Conservation (phyloP, 2,113 vertebrate genomes). For the Fregetta grallaria region DNA sequence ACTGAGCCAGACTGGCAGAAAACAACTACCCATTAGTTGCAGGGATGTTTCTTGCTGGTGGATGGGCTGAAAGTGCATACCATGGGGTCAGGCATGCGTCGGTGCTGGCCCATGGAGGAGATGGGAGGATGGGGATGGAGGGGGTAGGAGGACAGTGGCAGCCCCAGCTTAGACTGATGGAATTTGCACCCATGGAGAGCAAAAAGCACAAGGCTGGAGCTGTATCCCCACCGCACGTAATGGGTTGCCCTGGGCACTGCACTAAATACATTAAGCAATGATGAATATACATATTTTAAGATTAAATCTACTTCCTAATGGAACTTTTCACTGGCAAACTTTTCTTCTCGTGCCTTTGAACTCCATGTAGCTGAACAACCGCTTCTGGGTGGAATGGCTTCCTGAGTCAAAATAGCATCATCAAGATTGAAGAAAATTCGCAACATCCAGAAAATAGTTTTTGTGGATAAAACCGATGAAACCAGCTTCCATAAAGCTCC, state of each 20-base stretch:
- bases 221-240: neutral
- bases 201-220: neutral
- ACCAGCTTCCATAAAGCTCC: neutral
- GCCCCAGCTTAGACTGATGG: neutral
- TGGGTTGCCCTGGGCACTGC: neutral
- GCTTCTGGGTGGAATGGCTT: neutral
- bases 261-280: neutral
- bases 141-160: neutral
- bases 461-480: neutral
- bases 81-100: fast-evolving
- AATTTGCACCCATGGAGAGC: neutral
- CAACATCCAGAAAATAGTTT: neutral
- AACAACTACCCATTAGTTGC: neutral
- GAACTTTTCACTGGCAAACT: neutral
- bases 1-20: fast-evolving
- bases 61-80: neutral
- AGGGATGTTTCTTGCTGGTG: neutral
- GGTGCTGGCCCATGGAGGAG: neutral
- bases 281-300: slow-evolving; percentile 15
- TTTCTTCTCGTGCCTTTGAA: neutral
- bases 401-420: neutral
- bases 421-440: neutral
- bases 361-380: neutral
- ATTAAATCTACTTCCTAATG: slow-evolving; percentile 30
- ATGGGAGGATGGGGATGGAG: neutral